Evolutionary conservation across 2,797 vertebrate species (phyloP), one percentile per base, ranked within the genome.

Genomic region (Sebastes vulpes): DNA sequence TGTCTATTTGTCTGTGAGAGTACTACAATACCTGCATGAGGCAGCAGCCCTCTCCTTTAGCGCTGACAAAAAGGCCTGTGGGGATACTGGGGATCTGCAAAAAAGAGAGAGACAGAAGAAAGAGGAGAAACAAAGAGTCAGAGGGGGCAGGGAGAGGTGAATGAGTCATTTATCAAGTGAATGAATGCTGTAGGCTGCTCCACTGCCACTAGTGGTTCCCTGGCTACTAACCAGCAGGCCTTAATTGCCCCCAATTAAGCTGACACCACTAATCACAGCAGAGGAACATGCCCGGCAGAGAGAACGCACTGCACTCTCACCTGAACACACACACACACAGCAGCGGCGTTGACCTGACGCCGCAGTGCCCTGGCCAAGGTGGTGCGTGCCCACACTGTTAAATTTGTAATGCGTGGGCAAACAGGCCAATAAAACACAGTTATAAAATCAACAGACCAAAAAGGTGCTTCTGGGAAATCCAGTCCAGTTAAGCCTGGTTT

Each of bases 21-120:
- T 10, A 14, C 25, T 70, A n/a, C 57, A 65, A 92, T 96, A 99
- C 98, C 98, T 99, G 98, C 97, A 98, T 96, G 83, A 99, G 96
- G 75, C 98, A 99, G 94, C 98, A 99, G 87, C 98, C 98, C 87
- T 99, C 97, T 26, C 98, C 98, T 92, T 97, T 99, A 84, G 98
- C 97, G 0, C 98, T 98, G 90, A 99, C 98, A 81, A 99, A 99
- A 84, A 99, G 96, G 67, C 98, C 98, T 1, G 97, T 98, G 48
- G 98, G 98, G 79, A 99, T 97, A 81, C 97, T 98, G 82, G 98
- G 98, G 74, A 98, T 98, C 98, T 98, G 94, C 46, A 76, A 78
- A 78, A 8, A 75, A 58, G 3, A 81, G 20, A 69, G 26, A 74
- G 25, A 65, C 5, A 52, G 32, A 75, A 64, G 69, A 75, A 85